These are phyloP conservation scores for Himantopus leucocephalus DNA, from an alignment of 2,113 vertebrate species.

Conservation along the genomic window DNA sequence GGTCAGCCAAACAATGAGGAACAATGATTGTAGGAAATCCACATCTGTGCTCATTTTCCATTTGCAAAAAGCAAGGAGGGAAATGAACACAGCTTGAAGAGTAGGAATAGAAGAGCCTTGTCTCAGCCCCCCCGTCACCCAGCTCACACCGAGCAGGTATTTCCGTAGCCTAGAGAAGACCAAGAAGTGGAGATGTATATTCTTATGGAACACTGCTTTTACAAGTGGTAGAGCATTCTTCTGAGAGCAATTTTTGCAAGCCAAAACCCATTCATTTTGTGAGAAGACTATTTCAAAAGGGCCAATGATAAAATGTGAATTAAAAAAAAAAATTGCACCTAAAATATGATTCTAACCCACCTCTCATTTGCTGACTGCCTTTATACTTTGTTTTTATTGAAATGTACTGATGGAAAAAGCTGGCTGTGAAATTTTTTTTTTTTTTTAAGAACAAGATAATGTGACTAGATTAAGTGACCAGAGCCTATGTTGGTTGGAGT, in stretches of 20 bases:
- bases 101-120: neutral
- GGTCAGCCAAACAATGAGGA: neutral
- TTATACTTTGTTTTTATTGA: constrained; percentile 43
- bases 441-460: constrained; percentile 10
- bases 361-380: constrained; percentile 7
- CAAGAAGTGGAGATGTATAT: neutral
- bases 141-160: constrained; percentile 3
- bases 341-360: neutral
- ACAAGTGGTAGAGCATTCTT: neutral
- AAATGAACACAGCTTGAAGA: neutral
- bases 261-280: neutral
- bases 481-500: constrained; percentile 20
- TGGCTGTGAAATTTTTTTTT: constrained; percentile 40
- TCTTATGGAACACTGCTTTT: neutral
- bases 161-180: neutral
- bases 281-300: constrained; percentile 34
- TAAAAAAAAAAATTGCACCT: neutral
- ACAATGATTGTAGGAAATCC: neutral
- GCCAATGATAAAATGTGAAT: constrained; percentile 45
- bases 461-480: neutral
- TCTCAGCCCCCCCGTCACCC: neutral
- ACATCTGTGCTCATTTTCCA: neutral
- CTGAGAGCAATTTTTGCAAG: neutral
- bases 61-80: neutral
- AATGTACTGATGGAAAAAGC: constrained; percentile 55